Conservation (phyloP, 2,888 invertebrate genomes). For the Venusia cambrica region DNA sequence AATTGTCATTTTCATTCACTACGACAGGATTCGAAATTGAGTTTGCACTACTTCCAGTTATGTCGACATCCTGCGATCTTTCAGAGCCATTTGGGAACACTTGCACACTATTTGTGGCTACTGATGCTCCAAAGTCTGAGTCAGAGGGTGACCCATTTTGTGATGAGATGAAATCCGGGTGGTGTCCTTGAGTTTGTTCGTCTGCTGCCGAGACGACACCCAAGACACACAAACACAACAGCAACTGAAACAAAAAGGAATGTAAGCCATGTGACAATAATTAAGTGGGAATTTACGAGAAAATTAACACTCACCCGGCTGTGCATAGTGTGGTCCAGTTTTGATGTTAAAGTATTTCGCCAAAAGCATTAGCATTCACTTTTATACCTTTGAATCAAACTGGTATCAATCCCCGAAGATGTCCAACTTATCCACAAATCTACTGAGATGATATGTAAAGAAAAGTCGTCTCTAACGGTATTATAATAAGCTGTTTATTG, state of each 20-base stretch:
- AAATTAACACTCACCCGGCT: conserved; percentile 48
- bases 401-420: conserved; percentile 56
- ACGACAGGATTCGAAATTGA: conserved; percentile 8
- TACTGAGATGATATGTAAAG: conserved; percentile 35
- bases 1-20: conserved; percentile 6
- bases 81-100: conserved; percentile 20
- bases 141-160: conserved; percentile 8
- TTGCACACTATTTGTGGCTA: conserved; percentile 14
- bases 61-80: conserved; percentile 3
- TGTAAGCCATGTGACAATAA: too few species aligned
- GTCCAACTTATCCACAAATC: conserved; percentile 42
- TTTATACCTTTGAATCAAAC: conserved; percentile 64
- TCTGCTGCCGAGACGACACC: conserved; percentile 22
- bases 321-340: conserved; percentile 60
- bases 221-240: conserved; percentile 60
- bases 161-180: conserved; percentile 5
- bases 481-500: conserved; percentile 33
- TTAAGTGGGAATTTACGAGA: too few species aligned
- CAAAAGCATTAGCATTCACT: conserved; percentile 51
- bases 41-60: conserved; percentile 3
- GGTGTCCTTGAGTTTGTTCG: conserved; percentile 14
- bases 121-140: conserved; percentile 7
- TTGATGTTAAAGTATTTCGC: conserved; percentile 56
- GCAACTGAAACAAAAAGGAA: conserved; percentile 49
- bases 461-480: conserved; percentile 34